phyloP scores from a whole-genome alignment of 1,140 invertebrate species.

The Acromyrmex charruanus region DNA sequence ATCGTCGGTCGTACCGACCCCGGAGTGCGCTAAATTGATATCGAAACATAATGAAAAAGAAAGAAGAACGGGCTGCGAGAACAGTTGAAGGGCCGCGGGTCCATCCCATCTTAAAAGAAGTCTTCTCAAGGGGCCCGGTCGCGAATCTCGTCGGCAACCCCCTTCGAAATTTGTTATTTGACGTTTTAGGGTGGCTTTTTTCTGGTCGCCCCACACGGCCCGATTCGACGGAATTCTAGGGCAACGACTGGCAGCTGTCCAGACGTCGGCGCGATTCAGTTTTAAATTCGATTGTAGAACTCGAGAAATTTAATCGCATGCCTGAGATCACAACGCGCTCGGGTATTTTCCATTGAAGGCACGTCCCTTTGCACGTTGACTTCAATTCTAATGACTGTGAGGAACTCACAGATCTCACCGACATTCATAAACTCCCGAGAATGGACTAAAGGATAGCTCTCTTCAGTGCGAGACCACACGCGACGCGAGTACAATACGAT shows the following conservation, averaged over 20 bases:
- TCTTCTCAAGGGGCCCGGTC: constrained; percentile 63
- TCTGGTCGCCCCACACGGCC: constrained; percentile 4
- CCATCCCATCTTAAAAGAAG: constrained; percentile 62
- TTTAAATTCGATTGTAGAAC: constrained; percentile 66
- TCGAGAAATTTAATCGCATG: constrained; percentile 43
- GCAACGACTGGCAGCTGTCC: constrained; percentile 68
- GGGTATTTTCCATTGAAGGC: not conserved
- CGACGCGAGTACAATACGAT: constrained; percentile 31
- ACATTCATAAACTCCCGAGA: not conserved
- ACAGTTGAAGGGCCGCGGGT: constrained; percentile 60
- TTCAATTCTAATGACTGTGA: constrained; percentile 34
- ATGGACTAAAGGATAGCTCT: not conserved
- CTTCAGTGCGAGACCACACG: constrained; percentile 20
- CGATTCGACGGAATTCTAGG: constrained; percentile 39
- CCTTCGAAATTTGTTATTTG: constrained; percentile 71
- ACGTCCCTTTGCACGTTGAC: constrained; percentile 24
- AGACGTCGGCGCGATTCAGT: constrained; percentile 63
- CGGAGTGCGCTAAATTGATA: constrained; percentile 75
- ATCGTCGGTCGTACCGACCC: constrained; percentile 72
- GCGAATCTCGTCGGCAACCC: constrained; percentile 72
- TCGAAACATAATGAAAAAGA: constrained; percentile 77
- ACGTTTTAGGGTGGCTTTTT: constrained; percentile 59
- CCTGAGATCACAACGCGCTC: constrained; percentile 2
- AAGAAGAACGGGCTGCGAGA: constrained; percentile 69
- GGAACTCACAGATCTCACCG: constrained; percentile 23